Base-by-base conservation (phyloP, 23 tunicate species). In the Halocynthia roretzi region DNA sequence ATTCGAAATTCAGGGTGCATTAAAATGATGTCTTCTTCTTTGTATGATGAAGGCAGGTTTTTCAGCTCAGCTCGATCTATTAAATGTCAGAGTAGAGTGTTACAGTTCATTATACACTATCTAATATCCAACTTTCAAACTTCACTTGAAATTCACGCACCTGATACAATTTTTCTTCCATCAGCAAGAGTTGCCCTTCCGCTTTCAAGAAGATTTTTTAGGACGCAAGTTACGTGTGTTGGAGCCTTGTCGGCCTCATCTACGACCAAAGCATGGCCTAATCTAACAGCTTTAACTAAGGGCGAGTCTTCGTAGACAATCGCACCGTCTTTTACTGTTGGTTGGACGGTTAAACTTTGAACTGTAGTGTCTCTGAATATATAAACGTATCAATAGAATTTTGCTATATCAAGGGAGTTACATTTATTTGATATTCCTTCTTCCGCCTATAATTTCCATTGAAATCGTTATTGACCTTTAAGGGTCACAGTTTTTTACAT, bases 211-310 rank as follows among this genome's bases (percentile, higher is more conserved):
- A 93, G 65, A 65, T 93, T 83, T 72, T 87, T 87, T 83, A 93
- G 62, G 44, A 93, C 93, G 56, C 94, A 87, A 9, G 98, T 93
- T 6, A 93, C 98, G 75, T 93, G 94, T 10, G 94, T 93, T 6
- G 98, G 98, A 14, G 98, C 98, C 60, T 93, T 93, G 75, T 93
- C 98, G 0, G 98, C 98, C 54, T 93, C 98, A 73, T 93, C 98
- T 10, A 93, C 89, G 56, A 93, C 98, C 10, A 93, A 85, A 5
- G 94, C 98, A 70, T 93, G 94, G 31, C 98, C 98, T 51, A 83
- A 54, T 70, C 89, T 75, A 10, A 82, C 93, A 21, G 98, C 98
- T 52, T 86, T 62, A 17, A 93, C 98, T 50, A 93, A 66, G 2
- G 98, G 94, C 6, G 94, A 87, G 60, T 93, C 98, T 54, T 93